phyloP scores from a whole-genome alignment of 1,140 invertebrate species.

The Drosophila miranda region DNA sequence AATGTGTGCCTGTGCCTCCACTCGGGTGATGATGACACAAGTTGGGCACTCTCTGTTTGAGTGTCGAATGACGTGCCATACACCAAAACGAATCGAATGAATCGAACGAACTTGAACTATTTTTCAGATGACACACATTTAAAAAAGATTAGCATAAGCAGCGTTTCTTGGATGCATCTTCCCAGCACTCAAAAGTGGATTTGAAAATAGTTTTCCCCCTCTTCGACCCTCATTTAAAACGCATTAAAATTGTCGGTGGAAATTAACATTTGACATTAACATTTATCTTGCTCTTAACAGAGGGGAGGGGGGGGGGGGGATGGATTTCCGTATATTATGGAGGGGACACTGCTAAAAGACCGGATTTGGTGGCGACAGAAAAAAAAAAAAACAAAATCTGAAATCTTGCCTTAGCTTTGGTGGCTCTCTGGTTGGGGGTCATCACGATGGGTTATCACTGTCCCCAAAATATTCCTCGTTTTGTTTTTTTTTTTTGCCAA shows the following conservation, averaged over 20 bases:
- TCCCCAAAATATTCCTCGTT: slow-evolving; percentile 15
- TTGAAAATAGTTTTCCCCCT: slow-evolving; percentile 4
- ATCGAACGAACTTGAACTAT: slow-evolving; percentile 66
- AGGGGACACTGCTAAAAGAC: slow-evolving; percentile 18
- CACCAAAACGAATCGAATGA: no score
- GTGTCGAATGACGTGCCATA: no score
- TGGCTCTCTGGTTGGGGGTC: slow-evolving; percentile 8
- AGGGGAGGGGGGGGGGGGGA: no score
- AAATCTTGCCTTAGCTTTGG: background rate
- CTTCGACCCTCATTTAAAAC: background rate
- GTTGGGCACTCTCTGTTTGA: background rate
- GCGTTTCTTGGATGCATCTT: background rate
- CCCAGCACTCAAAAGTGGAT: background rate
- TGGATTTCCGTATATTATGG: no score
- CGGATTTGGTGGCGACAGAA: slow-evolving; percentile 45
- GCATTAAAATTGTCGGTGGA: background rate
- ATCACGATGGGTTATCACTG: slow-evolving; percentile 34
- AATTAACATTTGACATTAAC: no score
- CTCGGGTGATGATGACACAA: slow-evolving; percentile 15
- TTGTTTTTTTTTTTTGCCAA: slow-evolving; percentile 52
- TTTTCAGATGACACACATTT: slow-evolving; percentile 52
- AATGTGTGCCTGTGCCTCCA: background rate
- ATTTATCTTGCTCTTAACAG: no score
- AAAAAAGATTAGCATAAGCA: slow-evolving; percentile 42
- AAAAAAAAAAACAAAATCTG: slow-evolving; percentile 26